phyloP scores from a whole-genome alignment of 1,140 invertebrate genomes.

The Zelostemma sp. region DNA sequence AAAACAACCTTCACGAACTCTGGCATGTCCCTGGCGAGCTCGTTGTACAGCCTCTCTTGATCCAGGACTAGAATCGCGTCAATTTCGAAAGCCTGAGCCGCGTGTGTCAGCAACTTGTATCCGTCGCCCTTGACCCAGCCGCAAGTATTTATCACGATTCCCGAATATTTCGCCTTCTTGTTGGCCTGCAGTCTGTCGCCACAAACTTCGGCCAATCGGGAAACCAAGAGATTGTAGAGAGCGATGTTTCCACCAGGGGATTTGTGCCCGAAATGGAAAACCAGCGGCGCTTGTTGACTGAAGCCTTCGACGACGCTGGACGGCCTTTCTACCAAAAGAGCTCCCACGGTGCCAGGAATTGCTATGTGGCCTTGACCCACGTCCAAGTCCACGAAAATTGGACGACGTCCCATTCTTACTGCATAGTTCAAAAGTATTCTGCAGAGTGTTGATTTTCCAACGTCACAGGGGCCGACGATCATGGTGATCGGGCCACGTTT shows the following conservation, averaged over 20 bases:
- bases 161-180: conserved; percentile 88
- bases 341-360: conserved; percentile 92
- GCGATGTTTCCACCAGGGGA: conserved; percentile 82
- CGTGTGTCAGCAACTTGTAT: conserved; percentile 85
- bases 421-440: conserved; percentile 94
- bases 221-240: conserved; percentile 89
- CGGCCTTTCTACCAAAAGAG: conserved; percentile 90
- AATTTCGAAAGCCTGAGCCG: conserved; percentile 94
- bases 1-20: conserved; percentile 93
- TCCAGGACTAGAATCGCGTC: conserved; percentile 96
- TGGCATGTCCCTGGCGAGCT: conserved; percentile 93
- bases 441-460: conserved; percentile 95
- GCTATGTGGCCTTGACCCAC: conserved; percentile 95
- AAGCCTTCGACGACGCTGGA: conserved; percentile 94
- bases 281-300: conserved; percentile 89
- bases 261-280: conserved; percentile 95
- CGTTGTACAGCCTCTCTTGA: conserved; percentile 96
- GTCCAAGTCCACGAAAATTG: conserved; percentile 96
- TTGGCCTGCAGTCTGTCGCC: conserved; percentile 87
- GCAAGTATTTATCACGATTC: conserved; percentile 98
- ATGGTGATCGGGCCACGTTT: conserved; percentile 86
- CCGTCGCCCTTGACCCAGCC: conserved; percentile 96
- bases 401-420: conserved; percentile 85
- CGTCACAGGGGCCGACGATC: conserved; percentile 94
- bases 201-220: conserved; percentile 88